Percentiles rank a stretch among this genome's conserved stretches.
These are phyloP conservation scores for Diplodus puntazzo DNA, from an alignment of 2,797 vertebrate species.

Conservation along the genomic window DNA sequence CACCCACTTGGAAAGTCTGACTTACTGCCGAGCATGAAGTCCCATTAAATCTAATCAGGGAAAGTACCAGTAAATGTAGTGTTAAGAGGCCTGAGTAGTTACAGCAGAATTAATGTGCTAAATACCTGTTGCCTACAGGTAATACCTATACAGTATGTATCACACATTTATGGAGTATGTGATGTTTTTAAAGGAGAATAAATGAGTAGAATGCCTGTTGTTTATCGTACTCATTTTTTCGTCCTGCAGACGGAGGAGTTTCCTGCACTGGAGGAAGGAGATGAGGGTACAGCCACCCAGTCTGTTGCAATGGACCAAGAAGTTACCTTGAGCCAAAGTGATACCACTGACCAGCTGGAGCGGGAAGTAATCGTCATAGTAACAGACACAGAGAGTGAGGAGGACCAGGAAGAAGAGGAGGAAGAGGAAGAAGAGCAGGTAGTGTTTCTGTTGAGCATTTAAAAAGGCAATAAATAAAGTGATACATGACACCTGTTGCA, in stretches of 20 bases:
- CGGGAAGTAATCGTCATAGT: constrained; percentile 95
- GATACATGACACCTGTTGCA: not conserved
- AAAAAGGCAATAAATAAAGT: not conserved
- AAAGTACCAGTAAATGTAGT: not conserved
- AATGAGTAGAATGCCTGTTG: not conserved
- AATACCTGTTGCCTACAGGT: not conserved
- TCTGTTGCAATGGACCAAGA: constrained; percentile 89
- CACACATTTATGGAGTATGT: not conserved
- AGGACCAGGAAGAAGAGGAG: constrained; percentile 92
- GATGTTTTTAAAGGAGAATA: not conserved
- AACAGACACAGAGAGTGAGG: constrained; percentile 95
- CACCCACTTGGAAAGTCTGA: too few relatives aligned
- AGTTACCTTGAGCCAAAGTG: constrained; percentile 80
- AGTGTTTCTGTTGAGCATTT: not conserved
- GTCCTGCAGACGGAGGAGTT: constrained; percentile 89
- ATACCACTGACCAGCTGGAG: constrained; percentile 86
- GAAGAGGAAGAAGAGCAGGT: constrained; percentile 89
- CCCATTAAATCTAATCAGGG: too few relatives aligned
- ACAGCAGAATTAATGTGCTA: not conserved
- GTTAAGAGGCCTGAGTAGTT: not conserved
- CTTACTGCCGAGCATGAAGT: not conserved
- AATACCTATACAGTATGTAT: not conserved
- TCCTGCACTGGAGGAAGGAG: constrained; percentile 87
- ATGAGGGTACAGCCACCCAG: constrained; percentile 87
- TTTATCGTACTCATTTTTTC: not conserved